Percentiles rank a stretch among this genome's conserved stretches.
Conservation (phyloP, 2,888 invertebrate species). For the Cheilosia soror region DNA sequence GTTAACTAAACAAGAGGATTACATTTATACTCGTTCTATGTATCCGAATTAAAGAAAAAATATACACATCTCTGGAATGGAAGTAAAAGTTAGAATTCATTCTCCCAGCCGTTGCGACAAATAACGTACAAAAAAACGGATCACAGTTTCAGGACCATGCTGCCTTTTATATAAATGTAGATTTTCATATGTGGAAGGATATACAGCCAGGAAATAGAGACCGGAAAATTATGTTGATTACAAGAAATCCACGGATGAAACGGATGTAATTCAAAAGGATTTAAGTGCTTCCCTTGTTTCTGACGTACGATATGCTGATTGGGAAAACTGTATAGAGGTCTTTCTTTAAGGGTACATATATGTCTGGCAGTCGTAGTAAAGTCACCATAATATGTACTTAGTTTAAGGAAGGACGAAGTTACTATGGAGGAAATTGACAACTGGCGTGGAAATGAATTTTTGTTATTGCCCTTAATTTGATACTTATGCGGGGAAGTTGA, state of each 20-base stretch:
- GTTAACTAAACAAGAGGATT: constrained; percentile 37
- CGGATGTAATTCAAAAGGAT: constrained; percentile 59
- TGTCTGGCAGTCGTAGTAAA: constrained; percentile 21
- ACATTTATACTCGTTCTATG: constrained; percentile 17
- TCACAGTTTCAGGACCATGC: constrained; percentile 14
- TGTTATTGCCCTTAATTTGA: constrained; percentile 1
- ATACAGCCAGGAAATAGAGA: constrained; percentile 40
- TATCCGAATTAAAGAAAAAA: constrained; percentile 4
- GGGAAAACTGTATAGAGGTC: background rate
- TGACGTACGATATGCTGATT: constrained; percentile 34
- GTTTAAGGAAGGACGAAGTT: constrained; percentile 10
- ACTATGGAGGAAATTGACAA: constrained; percentile 32
- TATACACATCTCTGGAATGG: constrained; percentile 5
- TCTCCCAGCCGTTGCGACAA: constrained; percentile 12
- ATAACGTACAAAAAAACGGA: constrained; percentile 6
- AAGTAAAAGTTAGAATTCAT: constrained; percentile 38
- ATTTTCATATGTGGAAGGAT: constrained; percentile 24
- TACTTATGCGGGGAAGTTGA: background rate
- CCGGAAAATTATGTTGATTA: constrained; percentile 59
- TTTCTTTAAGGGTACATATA: background rate
- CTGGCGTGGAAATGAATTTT: constrained; percentile 34
- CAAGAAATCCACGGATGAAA: constrained; percentile 47
- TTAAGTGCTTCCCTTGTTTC: constrained; percentile 59
- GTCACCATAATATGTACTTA: constrained; percentile 30
- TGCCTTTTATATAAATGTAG: constrained; percentile 19